These are phyloP conservation scores for Girardinus metallicus DNA, from an alignment of 2,797 vertebrate genomes.

Conservation along the genomic window DNA sequence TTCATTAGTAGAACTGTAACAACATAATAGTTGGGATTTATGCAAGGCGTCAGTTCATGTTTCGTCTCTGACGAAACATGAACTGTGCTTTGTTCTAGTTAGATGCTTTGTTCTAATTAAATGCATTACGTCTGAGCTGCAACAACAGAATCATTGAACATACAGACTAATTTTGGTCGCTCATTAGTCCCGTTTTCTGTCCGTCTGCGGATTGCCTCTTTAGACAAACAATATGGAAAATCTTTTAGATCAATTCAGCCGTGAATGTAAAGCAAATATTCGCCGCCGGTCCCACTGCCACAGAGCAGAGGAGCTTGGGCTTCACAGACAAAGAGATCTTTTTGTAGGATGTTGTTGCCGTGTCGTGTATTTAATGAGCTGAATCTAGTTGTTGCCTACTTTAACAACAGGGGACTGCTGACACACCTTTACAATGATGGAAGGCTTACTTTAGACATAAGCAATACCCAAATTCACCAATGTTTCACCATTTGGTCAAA, in stretches of 20 bases:
- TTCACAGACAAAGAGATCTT: not conserved
- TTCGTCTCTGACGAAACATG: not conserved
- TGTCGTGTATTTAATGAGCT: not conserved
- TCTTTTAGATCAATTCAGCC: not conserved
- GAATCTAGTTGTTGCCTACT: not conserved
- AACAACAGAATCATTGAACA: conserved; percentile 2
- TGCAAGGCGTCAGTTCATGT: not conserved
- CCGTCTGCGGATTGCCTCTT: not conserved
- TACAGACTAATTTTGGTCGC: not conserved
- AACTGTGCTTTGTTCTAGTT: conserved; percentile 8
- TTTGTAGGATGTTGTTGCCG: not conserved
- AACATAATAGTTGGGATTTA: not conserved
- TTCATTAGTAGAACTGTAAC: not conserved
- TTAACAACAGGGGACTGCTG: not conserved
- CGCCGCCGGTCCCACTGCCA: not conserved
- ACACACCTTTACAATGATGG: not conserved
- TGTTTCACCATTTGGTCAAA: not conserved
- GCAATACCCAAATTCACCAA: not conserved
- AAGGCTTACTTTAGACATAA: not conserved
- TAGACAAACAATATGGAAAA: not conserved
- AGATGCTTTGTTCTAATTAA: conserved; percentile 9
- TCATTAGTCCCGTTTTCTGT: conserved; percentile 2
- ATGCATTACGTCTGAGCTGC: not conserved
- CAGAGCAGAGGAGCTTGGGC: not conserved
- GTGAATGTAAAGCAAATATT: not conserved